Evolutionary conservation across 2,797 vertebrate genomes (phyloP).

Genomic region (Sebastes goodei): DNA sequence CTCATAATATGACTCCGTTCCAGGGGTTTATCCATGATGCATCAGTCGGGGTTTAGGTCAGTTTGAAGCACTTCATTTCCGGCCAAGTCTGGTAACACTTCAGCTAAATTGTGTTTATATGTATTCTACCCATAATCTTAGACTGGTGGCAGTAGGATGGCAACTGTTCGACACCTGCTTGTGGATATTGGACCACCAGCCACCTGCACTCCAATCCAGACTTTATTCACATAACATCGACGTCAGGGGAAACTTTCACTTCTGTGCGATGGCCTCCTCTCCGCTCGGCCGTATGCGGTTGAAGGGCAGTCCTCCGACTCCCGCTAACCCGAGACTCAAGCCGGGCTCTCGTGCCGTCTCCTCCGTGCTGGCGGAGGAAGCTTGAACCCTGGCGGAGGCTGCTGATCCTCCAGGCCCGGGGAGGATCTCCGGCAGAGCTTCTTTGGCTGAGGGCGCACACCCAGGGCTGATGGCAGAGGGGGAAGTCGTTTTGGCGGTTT

Average conservation of each 20-base stretch:
- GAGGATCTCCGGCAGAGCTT: slow-evolving; percentile 66
- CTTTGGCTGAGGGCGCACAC: slow-evolving; percentile 73
- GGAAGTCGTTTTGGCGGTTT: slow-evolving; percentile 37
- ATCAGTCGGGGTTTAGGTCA: slow-evolving; percentile 6
- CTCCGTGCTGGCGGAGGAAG: slow-evolving; percentile 65
- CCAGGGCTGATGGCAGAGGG: slow-evolving; percentile 72
- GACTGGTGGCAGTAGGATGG: slow-evolving; percentile 23
- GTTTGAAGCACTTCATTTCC: slow-evolving; percentile 44
- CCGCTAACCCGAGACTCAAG: slow-evolving; percentile 49
- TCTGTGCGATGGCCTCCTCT: slow-evolving; percentile 88
- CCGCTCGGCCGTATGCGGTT: slow-evolving; percentile 90
- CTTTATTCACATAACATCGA: slow-evolving; percentile 29
- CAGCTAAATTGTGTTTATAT: slow-evolving; percentile 11
- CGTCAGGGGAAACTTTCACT: slow-evolving; percentile 78
- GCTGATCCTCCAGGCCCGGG: slow-evolving; percentile 69
- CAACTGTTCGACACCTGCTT: slow-evolving; percentile 8
- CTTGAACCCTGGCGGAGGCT: slow-evolving; percentile 65
- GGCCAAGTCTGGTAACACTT: slow-evolving; percentile 16
- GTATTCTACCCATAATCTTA: slow-evolving; percentile 16
- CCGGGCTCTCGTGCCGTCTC: slow-evolving; percentile 80
- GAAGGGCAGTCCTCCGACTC: slow-evolving; percentile 83
- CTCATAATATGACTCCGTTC: neutral
- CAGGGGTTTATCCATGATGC: slow-evolving; percentile 13
- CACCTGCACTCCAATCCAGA: slow-evolving; percentile 14
- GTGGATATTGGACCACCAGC: slow-evolving; percentile 10